A percentile compares a stretch with the other conserved stretches of the same genome.
Conservation (phyloP, 2,797 vertebrate species). For the Gambelia wislizenii region DNA sequence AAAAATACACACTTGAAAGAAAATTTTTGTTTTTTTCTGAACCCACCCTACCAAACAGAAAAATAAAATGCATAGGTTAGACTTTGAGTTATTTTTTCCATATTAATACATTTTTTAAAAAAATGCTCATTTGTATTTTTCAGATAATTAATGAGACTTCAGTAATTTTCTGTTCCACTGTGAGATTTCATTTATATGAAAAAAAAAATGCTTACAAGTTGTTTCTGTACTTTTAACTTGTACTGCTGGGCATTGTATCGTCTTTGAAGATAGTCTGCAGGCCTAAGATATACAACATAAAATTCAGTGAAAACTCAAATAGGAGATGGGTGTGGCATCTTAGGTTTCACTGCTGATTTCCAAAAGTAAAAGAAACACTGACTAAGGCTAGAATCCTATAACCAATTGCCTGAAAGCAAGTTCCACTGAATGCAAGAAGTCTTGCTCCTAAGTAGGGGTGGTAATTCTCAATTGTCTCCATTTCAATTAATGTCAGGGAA, state of each 20-base stretch:
- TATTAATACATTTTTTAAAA: conserved; percentile 3
- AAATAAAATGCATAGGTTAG: conserved; percentile 1
- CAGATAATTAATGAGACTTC: conserved; percentile 8
- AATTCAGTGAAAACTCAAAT: background rate
- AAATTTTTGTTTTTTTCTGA: conserved; percentile 35
- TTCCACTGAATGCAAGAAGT: background rate
- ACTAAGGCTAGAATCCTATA: background rate
- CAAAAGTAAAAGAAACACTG: background rate
- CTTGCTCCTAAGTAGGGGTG: background rate
- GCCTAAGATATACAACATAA: conserved; percentile 74
- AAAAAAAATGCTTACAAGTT: conserved; percentile 85
- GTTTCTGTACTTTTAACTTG: conserved; percentile 92
- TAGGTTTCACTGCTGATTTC: background rate
- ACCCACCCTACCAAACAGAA: background rate
- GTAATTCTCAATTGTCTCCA: no score
- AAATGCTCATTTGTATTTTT: background rate
- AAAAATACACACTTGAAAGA: conserved; percentile 26
- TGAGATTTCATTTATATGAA: conserved; percentile 11
- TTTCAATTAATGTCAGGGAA: no score
- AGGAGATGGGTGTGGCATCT: background rate
- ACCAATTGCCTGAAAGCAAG: background rate
- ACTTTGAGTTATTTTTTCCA: conserved; percentile 13
- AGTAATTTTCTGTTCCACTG: conserved; percentile 9
- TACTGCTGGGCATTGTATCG: conserved; percentile 88
- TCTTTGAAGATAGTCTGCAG: conserved; percentile 89